Conservation (phyloP, 35 echinoderm and acorn worm genomes). For the Heliocidaris tuberculata region DNA sequence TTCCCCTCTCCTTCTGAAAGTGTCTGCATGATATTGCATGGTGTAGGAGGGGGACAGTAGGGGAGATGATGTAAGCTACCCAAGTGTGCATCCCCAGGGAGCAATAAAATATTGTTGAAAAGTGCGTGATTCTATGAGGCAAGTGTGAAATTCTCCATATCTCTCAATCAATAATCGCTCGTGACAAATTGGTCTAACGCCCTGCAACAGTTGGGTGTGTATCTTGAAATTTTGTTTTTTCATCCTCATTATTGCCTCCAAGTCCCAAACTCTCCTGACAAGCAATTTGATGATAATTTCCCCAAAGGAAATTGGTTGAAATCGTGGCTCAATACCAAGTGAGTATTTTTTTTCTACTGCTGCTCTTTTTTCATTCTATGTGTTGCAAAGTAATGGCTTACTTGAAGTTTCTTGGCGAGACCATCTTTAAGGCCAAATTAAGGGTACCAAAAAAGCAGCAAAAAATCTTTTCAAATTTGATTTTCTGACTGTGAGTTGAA, state of each 20-base stretch:
- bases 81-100: background rate
- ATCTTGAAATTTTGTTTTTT: conserved; percentile 7
- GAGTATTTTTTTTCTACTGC: background rate
- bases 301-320: conserved; percentile 31
- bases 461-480: too few relatives aligned
- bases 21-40: background rate
- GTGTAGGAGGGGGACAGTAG: background rate
- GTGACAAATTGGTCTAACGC: conserved; percentile 51
- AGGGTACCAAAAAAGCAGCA: background rate
- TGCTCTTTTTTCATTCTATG: background rate
- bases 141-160: conserved; percentile 14
- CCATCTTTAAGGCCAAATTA: background rate
- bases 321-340: conserved; percentile 1
- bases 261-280: conserved; percentile 1
- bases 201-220: conserved; percentile 47
- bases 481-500: too few relatives aligned
- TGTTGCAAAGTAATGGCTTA: background rate
- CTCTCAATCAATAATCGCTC: conserved; percentile 8
- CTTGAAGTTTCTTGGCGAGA: background rate
- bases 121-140: background rate
- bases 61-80: background rate
- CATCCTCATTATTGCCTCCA: conserved; percentile 30
- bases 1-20: background rate
- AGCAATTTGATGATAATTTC: conserved; percentile 38
- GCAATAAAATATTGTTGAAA: background rate